Conservation (phyloP, 2,888 invertebrate species). For the Chrysina gloriosa region DNA sequence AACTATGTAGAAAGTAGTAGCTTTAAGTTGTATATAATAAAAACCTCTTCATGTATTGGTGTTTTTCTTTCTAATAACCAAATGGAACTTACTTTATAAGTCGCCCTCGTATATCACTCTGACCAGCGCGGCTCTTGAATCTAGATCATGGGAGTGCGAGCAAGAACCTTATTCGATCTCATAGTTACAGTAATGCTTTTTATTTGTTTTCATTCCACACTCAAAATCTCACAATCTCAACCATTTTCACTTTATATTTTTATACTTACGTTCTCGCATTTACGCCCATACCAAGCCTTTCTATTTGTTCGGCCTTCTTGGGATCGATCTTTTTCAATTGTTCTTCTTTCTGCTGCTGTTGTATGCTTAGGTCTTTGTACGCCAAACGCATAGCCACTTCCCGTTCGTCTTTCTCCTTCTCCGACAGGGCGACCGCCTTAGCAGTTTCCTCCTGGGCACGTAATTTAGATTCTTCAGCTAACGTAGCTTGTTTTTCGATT, state of each 20-base stretch:
- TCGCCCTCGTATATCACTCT: no score
- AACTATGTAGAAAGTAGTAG: no score
- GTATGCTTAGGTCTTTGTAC: conserved; percentile 78
- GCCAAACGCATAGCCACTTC: conserved; percentile 78
- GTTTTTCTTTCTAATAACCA: no score
- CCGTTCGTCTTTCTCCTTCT: conserved; percentile 76
- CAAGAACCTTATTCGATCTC: no score
- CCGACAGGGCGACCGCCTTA: conserved; percentile 63
- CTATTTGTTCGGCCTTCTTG: conserved; percentile 86
- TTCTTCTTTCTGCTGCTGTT: conserved; percentile 78
- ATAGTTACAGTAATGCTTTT: no score
- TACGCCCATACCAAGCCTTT: conserved; percentile 94
- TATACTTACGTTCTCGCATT: conserved; percentile 67
- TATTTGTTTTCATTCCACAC: no score
- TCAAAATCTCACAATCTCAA: no score
- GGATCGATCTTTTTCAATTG: conserved; percentile 80
- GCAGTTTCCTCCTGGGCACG: conserved; percentile 64
- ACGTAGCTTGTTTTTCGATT: conserved; percentile 89
- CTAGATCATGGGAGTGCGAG: no score
- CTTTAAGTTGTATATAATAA: no score
- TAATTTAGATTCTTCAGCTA: conserved; percentile 78
- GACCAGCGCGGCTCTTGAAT: no score
- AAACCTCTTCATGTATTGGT: no score
- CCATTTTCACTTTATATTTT: not conserved
- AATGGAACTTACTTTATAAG: no score